Evolutionary conservation across 2,113 vertebrate species (phyloP).

Genomic region (Perca fluviatilis): DNA sequence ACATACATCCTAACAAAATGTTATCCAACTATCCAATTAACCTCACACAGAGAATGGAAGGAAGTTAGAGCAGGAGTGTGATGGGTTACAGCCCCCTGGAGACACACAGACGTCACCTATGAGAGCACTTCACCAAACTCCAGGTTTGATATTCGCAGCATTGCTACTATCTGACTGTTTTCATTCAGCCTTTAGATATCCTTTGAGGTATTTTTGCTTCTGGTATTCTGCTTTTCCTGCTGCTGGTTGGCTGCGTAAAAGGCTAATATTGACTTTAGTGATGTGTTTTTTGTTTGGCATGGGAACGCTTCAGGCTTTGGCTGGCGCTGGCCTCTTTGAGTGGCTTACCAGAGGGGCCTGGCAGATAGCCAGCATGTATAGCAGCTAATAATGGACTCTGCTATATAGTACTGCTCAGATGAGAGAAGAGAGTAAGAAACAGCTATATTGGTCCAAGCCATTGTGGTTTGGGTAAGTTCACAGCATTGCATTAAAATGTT

Average conservation of each 20-base stretch:
- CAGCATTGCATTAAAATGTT: not conserved
- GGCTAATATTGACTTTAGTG: conserved; percentile 77
- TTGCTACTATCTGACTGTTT: conserved; percentile 53
- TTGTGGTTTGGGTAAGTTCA: conserved; percentile 13
- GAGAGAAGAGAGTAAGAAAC: conserved; percentile 20
- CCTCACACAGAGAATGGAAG: conserved; percentile 62
- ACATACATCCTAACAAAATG: conserved; percentile 56
- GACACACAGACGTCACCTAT: conserved; percentile 26
- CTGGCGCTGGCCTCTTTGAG: conserved; percentile 62
- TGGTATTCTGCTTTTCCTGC: conserved; percentile 54
- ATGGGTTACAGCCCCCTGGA: conserved; percentile 59
- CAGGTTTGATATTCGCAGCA: conserved; percentile 4
- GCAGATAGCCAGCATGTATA: conserved; percentile 65
- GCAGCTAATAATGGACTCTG: conserved; percentile 63
- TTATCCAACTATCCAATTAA: conserved; percentile 66
- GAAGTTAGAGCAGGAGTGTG: conserved; percentile 47
- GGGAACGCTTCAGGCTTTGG: conserved; percentile 64
- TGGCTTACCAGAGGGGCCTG: conserved; percentile 62
- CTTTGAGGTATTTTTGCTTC: conserved; percentile 55
- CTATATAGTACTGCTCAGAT: conserved; percentile 6
- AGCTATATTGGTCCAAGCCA: not conserved
- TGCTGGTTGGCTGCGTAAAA: conserved; percentile 64
- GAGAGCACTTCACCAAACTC: conserved; percentile 50
- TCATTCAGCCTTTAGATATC: conserved; percentile 54
- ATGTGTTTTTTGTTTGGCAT: conserved; percentile 73